phyloP scores from a whole-genome alignment of 2,888 invertebrate genomes.

The Linyphia triangularis region DNA sequence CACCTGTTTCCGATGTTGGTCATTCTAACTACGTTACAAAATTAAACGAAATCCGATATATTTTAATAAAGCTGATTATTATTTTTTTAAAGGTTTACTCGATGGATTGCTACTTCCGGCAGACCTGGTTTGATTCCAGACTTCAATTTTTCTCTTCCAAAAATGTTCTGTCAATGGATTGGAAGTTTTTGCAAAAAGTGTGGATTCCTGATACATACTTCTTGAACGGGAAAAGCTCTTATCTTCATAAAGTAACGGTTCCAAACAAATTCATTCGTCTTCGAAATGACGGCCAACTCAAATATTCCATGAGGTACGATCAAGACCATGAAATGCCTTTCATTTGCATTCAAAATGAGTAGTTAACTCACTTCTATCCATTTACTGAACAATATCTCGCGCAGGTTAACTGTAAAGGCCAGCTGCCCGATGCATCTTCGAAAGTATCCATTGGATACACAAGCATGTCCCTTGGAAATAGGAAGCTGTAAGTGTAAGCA shows the following conservation, averaged over 20 bases:
- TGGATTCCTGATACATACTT: conserved; percentile 99
- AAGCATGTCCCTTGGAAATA: conserved; percentile 92
- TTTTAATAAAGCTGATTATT: conserved; percentile 57
- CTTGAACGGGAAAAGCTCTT: conserved; percentile 95
- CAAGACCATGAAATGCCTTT: background rate
- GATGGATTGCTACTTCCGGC: conserved; percentile 93
- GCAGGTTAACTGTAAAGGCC: conserved; percentile 93
- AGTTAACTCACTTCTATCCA: background rate
- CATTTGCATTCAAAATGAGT: background rate
- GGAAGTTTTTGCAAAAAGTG: conserved; percentile 92
- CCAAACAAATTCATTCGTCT: conserved; percentile 95
- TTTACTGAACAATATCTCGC: conserved; percentile 77
- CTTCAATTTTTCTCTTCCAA: conserved; percentile 85
- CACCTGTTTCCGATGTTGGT: no score
- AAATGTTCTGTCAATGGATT: conserved; percentile 87
- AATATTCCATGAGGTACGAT: conserved; percentile 77
- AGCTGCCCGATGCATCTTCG: conserved; percentile 95
- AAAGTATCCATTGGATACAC: conserved; percentile 95
- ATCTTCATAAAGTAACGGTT: conserved; percentile 96
- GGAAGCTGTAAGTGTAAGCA: conserved; percentile 90
- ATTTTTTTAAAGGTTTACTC: conserved; percentile 86
- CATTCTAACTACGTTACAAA: no score
- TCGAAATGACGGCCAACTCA: conserved; percentile 82
- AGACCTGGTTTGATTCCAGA: conserved; percentile 90
- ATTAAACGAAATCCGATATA: no score